Base-by-base conservation (phyloP, 2,888 invertebrate genomes). In the Drosophila affinis region DNA sequence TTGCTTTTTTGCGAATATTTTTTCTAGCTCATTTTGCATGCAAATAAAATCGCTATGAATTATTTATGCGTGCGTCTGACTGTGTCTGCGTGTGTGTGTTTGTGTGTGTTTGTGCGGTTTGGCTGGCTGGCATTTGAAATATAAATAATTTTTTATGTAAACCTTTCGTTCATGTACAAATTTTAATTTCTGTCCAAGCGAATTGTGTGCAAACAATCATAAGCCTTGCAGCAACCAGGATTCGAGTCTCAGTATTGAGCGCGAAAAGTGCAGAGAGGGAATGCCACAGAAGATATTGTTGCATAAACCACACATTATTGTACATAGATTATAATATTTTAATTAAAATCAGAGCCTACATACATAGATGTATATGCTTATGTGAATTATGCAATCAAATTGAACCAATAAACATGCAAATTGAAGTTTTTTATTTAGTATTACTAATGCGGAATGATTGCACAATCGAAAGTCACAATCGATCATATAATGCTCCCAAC, bases 31-130 rank as follows among this genome's bases (percentile, higher is more conserved):
- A 89, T 86, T 89, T 88, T 69, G 78, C 65, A 87, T 89, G 89
- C 85, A 86, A 86, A 89, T 86, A 88, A 87, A 84, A 81, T 72
- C 65, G 86, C 71, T 78, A 87, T 89, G 89, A 87, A 86, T 87
- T 87, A 89, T 89, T 87, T 81, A 85, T 88, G 78, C 72, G 62
- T 83, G 70, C 76, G 76, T 63, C 77, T 65, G 71, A 55, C 63
- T 64, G 63, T 60, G 62, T 81, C 3, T 21, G 21, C 3, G 21
- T 21, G 21, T 21, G 21, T 21, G 21, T 21, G 3, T 0, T 0
- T 3, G 21, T 21, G 21, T 21, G 18, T 18, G 1, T 18, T 1
- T 18, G 85, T 81, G 87, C 62, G 86, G 82, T 79, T 74, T 71
- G 69, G 59, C 68, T 69, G 77, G 61, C 67, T 69, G 77, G 61